Evolutionary conservation across 2,113 vertebrate species (phyloP), one percentile per base, ranked within the genome.

Genomic region (Aphelocoma coerulescens): DNA sequence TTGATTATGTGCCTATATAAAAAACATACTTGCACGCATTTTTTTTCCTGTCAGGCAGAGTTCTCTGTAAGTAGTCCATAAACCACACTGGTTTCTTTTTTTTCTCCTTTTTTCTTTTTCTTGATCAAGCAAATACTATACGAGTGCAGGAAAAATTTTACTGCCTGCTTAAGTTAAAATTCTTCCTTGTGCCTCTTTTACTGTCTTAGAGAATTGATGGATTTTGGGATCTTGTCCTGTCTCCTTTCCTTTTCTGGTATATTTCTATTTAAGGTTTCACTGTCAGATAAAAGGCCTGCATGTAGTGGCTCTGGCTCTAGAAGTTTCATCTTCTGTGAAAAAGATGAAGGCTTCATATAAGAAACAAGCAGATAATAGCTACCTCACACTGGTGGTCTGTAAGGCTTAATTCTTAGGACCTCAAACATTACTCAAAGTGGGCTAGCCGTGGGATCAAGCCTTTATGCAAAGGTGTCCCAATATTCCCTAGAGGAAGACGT

Each of bases 241-340:
- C 76, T 92, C 76, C n/a, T 77, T 85, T 92, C 79, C 23, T 81
- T 94, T 92, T 57, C 68, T 62, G 32, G 43, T 80, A 9, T 82
- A 87, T 87, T 92, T 96, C 85, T 92, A 76, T 79, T 86, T 93
- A 67, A 91, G 84, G 48, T 58, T 59, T 79, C 49, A 51, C 41
- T 82, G 24, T 13, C 73, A 85, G 48, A 66, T 61, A 80, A 91
- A 95, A 91, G 30, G 28, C 2, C 19, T 81, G 37, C 33, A 37
- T 87, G 81, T 88, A 72, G 41, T 48, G 20, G 11, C 41, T 91
- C 30, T 92, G 54, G 13, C 13, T 91, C 33, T 73, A 69, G 43
- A 39, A 88, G 11, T 52, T 91, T 80, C 75, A 90, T 67, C 43
- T 90, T 41, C 82, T 93, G 35, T 67, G 65, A 58, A 63, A 93